phyloP scores from a whole-genome alignment of 2,888 invertebrate genomes.

The Oasisia sp. region DNA sequence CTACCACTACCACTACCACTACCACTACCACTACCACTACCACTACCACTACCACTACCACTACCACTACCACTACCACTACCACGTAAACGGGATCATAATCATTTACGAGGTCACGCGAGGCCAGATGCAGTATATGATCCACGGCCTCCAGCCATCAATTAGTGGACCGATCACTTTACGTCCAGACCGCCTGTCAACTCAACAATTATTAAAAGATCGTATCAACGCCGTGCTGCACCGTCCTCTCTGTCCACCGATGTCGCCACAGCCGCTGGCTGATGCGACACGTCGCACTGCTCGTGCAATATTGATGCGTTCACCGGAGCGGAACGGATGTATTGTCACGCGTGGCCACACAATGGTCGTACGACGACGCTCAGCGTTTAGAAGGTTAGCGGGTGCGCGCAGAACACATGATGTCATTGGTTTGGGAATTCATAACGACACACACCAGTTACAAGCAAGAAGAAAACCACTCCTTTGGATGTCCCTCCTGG shows the following conservation, averaged over 20 bases:
- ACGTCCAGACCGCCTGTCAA: neutral
- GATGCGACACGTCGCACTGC: neutral
- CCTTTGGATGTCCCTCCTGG: too few relatives aligned
- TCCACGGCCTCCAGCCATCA: neutral
- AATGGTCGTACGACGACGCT: neutral
- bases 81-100: too few relatives aligned
- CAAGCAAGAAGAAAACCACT: too few relatives aligned
- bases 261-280: neutral
- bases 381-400: neutral
- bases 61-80: too few relatives aligned
- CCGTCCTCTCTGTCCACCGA: neutral
- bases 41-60: neutral
- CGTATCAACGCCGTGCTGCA: neutral
- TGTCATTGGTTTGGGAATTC: neutral
- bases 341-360: neutral
- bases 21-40: neutral
- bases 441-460: too few relatives aligned
- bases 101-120: neutral
- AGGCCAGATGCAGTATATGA: neutral
- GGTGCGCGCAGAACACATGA: neutral
- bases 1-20: constrained; percentile 28
- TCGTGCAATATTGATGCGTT: neutral
- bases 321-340: neutral
- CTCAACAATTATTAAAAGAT: constrained; percentile 1
- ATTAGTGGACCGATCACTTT: neutral